These are phyloP conservation scores for Clamator glandarius DNA, from an alignment of 2,797 vertebrate species.

Conservation along the genomic window DNA sequence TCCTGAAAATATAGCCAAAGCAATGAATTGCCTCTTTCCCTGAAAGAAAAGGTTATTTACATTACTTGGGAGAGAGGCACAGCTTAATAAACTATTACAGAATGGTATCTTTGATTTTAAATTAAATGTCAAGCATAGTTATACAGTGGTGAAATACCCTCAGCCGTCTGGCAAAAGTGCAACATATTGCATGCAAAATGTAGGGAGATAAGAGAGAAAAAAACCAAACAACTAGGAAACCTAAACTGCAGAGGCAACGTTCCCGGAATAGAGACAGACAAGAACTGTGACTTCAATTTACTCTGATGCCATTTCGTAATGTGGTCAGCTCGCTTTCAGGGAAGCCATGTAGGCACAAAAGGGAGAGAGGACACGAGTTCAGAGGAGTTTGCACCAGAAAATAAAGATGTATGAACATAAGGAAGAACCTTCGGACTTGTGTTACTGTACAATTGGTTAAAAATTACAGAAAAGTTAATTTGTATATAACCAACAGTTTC, in stretches of 20 bases:
- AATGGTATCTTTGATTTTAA: conserved; percentile 68
- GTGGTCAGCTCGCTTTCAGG: background rate
- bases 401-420: background rate
- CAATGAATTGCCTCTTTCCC: conserved; percentile 1
- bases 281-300: background rate
- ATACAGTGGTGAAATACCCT: conserved; percentile 47
- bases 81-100: conserved; percentile 64
- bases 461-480: background rate
- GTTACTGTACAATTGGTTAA: background rate
- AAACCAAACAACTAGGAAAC: background rate
- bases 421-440: background rate
- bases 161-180: conserved; percentile 27
- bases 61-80: background rate
- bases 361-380: accelerated
- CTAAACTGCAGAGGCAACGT: background rate
- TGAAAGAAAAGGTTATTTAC: conserved; percentile 32
- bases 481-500: background rate
- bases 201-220: background rate
- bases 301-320: accelerated
- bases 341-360: accelerated
- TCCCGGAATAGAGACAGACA: background rate
- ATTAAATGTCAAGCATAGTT: conserved; percentile 74
- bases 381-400: background rate
- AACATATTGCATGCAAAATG: background rate
- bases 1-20: conserved; percentile 2